These are phyloP conservation scores for Sebastolobus alascanus DNA, from an alignment of 2,797 vertebrate species.

Conservation along the genomic window DNA sequence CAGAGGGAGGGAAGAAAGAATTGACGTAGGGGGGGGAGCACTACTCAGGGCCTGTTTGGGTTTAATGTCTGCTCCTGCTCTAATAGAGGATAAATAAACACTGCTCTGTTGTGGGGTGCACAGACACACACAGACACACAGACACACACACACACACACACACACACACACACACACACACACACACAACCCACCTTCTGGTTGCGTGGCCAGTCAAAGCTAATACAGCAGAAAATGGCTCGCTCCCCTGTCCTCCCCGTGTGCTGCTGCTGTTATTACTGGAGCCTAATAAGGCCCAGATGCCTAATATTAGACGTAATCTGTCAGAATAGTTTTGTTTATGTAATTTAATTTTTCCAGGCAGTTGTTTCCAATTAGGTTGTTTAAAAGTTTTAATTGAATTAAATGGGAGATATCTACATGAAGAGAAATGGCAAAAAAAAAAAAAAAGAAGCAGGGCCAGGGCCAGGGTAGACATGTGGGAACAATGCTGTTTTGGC, in stretches of 20 bases:
- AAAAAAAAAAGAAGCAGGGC: slow-evolving; percentile 44
- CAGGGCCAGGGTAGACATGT: slow-evolving; percentile 69
- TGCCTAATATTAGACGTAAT: slow-evolving; percentile 90
- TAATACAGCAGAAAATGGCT: slow-evolving; percentile 81
- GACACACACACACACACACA: too few species aligned
- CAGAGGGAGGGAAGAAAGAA: slow-evolving; percentile 51
- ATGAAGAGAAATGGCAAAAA: slow-evolving; percentile 71
- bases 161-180: slow-evolving; percentile 43
- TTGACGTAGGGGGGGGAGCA: slow-evolving; percentile 18
- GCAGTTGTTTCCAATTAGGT: slow-evolving; percentile 89
- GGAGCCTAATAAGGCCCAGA: slow-evolving; percentile 85
- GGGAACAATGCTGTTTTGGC: slow-evolving; percentile 70
- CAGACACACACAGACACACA: slow-evolving; percentile 41
- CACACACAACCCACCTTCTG: slow-evolving; percentile 58
- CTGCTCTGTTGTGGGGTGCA: slow-evolving; percentile 69
- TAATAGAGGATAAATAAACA: slow-evolving; percentile 88
- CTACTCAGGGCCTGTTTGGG: slow-evolving; percentile 76
- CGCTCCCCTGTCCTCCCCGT: slow-evolving; percentile 64
- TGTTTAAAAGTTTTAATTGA: slow-evolving; percentile 89
- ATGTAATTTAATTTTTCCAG: slow-evolving; percentile 87
- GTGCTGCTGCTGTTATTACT: slow-evolving; percentile 83
- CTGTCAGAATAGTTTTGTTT: slow-evolving; percentile 88
- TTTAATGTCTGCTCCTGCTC: slow-evolving; percentile 81
- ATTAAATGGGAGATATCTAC: slow-evolving; percentile 86
- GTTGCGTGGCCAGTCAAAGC: slow-evolving; percentile 74